These are phyloP conservation scores for Istiophorus platypterus DNA, from an alignment of 2,113 vertebrate genomes.

Conservation along the genomic window DNA sequence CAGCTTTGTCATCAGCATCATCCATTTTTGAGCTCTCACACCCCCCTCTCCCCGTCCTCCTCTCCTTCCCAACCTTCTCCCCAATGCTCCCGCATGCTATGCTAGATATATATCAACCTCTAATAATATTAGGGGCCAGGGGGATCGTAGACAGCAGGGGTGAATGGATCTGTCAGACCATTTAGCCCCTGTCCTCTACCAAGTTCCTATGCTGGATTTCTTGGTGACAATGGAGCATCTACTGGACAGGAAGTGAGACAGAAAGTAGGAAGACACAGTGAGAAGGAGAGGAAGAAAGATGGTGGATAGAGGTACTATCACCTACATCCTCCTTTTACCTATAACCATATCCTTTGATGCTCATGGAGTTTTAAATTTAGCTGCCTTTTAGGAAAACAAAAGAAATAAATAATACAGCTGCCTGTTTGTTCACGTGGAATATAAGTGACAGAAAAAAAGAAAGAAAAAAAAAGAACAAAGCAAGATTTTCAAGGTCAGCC, in stretches of 20 bases:
- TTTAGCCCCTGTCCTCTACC: constrained; percentile 64
- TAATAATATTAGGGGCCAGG: constrained; percentile 66
- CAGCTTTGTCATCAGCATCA: constrained; percentile 44
- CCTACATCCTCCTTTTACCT: constrained; percentile 21
- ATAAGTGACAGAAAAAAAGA: constrained; percentile 1
- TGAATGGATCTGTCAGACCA: constrained; percentile 79
- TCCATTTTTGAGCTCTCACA: constrained; percentile 34
- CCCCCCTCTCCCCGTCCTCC: constrained; percentile 2
- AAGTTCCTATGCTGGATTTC: constrained; percentile 60
- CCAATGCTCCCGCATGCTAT: neutral
- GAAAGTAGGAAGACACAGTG: constrained; percentile 31
- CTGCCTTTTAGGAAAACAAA: constrained; percentile 4
- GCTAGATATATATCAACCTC: constrained; percentile 54
- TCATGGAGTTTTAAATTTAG: constrained; percentile 41
- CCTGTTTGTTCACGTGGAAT: constrained; percentile 28
- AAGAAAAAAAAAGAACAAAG: constrained; percentile 2
- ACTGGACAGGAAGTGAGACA: constrained; percentile 36
- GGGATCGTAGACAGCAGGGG: constrained; percentile 61
- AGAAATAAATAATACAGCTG: constrained; percentile 9
- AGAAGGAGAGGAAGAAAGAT: constrained; percentile 19
- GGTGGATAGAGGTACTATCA: constrained; percentile 6
- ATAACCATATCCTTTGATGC: constrained; percentile 26
- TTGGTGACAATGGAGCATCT: constrained; percentile 57
- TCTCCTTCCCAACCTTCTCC: constrained; percentile 28
- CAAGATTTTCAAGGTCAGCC: constrained; percentile 37